Base-by-base conservation (phyloP, 1,140 invertebrate genomes). In the Druon quercuslanigerum region DNA sequence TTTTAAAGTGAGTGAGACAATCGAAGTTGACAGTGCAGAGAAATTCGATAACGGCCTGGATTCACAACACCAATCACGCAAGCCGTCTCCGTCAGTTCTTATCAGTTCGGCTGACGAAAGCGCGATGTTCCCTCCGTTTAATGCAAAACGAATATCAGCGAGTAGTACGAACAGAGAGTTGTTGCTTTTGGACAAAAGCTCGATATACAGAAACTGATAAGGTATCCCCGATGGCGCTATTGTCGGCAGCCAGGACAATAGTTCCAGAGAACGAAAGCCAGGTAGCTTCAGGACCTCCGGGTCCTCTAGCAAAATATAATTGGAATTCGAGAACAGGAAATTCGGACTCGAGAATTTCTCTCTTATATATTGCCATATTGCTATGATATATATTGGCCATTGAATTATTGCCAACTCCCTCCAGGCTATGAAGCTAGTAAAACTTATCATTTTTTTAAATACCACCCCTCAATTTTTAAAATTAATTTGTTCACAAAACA, bases 131-230 rank as follows among this genome's bases (percentile, higher is more conserved):
- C 46, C 60, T 66, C 20, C 60, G 14, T 33, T 66, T 66, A 66
- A 66, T 66, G 60, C 25, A 66, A 66, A 66, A 66, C 60, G 60
- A 66, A 66, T 66, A 66, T 40, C 60, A 66, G 60, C 25, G 60
- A 66, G 40, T 66, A 33, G 56, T 40, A 66, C 20, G 57, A 66
- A 66, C 40, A 7, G 57, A 7, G 57, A 66, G 25, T 33, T 66
- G 60, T 66, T 66, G 25, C 60, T 66, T 66, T 20, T 46, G 60
- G 60, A 66, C 60, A 66, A 66, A 66, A n/a, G 60, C 60, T 40
- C 60, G 60, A 66, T 66, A 40, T 40, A 66, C 60, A 40, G 25
- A 66, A 46, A 66, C 60, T 66, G 60, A 66, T 66, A 66, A 66
- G 60, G 25, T 16, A 66, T 66, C 60, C 60, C 60, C 60, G 25